Evolutionary conservation across 1,140 invertebrate genomes (phyloP).

Genomic region (Rhysida immarginata): DNA sequence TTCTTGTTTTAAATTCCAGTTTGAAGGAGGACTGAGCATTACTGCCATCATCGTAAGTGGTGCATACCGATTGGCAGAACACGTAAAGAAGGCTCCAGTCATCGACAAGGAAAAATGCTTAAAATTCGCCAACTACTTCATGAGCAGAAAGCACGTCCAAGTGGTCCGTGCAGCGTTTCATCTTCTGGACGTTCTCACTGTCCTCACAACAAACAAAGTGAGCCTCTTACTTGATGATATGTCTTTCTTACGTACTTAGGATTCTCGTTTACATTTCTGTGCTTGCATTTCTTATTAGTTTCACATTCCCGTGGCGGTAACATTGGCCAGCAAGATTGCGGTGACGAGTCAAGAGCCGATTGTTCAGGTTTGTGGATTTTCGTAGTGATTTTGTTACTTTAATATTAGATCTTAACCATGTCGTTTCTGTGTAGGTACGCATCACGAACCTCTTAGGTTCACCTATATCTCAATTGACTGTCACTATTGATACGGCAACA

Average conservation of each 20-base stretch:
- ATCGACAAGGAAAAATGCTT: constrained; percentile 50
- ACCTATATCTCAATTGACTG: constrained; percentile 46
- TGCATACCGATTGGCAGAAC: constrained; percentile 50
- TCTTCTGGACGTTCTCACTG: constrained; percentile 59
- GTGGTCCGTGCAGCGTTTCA: constrained; percentile 61
- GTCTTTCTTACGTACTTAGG: not conserved
- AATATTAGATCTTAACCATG: not conserved
- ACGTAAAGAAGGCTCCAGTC: constrained; percentile 50
- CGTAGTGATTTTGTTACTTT: not conserved
- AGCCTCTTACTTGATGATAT: not conserved
- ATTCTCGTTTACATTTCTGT: not conserved
- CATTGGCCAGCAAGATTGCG: constrained; percentile 50
- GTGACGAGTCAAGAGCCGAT: constrained; percentile 52
- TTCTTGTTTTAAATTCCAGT: constrained; percentile 43
- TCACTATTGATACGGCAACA: constrained; percentile 57
- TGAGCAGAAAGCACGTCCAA: constrained; percentile 77
- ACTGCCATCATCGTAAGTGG: constrained; percentile 53
- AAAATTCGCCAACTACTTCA: constrained; percentile 81
- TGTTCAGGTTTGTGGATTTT: constrained; percentile 34
- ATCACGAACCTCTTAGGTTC: constrained; percentile 74
- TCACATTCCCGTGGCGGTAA: constrained; percentile 56
- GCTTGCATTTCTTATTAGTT: constrained; percentile 29
- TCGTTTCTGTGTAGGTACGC: constrained; percentile 34
- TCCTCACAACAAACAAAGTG: constrained; percentile 48
- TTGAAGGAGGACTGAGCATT: constrained; percentile 70